Percentiles rank a stretch among this genome's conserved stretches.
phyloP scores from a whole-genome alignment of 2,888 invertebrate genomes.

The Anthrax anthrax region DNA sequence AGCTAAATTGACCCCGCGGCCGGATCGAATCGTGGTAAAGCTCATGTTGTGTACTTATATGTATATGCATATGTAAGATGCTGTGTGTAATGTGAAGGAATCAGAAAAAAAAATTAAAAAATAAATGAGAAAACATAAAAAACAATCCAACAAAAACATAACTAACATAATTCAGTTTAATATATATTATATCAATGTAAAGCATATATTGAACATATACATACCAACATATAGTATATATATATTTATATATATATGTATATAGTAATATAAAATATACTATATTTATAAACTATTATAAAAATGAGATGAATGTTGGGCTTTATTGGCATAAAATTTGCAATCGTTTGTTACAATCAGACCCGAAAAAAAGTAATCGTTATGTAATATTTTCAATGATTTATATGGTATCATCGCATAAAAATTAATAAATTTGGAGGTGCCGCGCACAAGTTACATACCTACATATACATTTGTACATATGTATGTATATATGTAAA shows the following conservation, averaged over 20 bases:
- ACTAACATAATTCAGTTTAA: neutral
- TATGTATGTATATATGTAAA: too few relatives aligned
- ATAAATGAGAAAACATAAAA: too few relatives aligned
- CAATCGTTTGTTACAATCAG: constrained; percentile 4
- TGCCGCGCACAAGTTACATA: too few relatives aligned
- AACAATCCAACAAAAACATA: too few relatives aligned
- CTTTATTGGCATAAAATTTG: constrained; percentile 6
- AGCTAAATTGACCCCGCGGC: neutral
- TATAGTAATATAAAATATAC: neutral
- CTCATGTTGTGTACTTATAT: neutral
- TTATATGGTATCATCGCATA: neutral
- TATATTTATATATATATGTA: neutral
- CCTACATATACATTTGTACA: too few relatives aligned
- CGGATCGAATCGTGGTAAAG: neutral
- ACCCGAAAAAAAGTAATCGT: constrained; percentile 1
- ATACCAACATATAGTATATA: too few relatives aligned
- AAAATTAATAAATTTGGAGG: neutral
- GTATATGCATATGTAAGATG: too few relatives aligned
- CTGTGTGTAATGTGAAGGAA: too few relatives aligned
- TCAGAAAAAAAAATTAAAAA: too few relatives aligned
- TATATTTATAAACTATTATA: neutral
- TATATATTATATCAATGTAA: neutral
- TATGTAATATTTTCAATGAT: constrained; percentile 7
- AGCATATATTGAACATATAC: too few relatives aligned
- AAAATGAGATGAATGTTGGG: neutral